Conservation (phyloP, 35 echinoderm and acorn worm species). For the Apostichopus californicus region DNA sequence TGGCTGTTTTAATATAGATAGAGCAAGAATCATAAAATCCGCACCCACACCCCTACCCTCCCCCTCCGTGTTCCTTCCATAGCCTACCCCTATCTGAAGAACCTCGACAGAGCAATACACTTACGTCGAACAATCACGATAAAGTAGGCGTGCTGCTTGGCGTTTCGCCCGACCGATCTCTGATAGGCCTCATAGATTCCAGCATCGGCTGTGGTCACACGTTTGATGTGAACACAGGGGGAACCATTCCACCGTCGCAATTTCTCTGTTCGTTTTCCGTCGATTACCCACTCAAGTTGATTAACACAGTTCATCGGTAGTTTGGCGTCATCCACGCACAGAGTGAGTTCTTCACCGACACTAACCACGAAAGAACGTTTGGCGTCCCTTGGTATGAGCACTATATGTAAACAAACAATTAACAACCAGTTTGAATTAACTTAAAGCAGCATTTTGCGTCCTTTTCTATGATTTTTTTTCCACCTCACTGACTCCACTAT, state of each 20-base stretch:
- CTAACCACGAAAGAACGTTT: constrained; percentile 7
- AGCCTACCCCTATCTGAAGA: too few species aligned
- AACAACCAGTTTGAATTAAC: not conserved
- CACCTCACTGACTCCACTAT: too few species aligned
- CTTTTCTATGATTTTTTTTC: too few species aligned
- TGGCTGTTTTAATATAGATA: too few species aligned
- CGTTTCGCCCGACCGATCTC: not conserved
- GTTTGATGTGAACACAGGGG: constrained; percentile 9
- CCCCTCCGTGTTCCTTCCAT: too few species aligned
- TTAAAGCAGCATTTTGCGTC: too few species aligned
- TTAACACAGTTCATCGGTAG: not conserved
- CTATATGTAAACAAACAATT: not conserved
- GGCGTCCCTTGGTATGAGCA: not conserved
- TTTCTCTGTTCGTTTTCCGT: constrained; percentile 12
- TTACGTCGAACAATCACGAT: not conserved
- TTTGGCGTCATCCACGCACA: not conserved
- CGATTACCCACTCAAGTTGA: constrained; percentile 3
- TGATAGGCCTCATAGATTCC: constrained; percentile 11
- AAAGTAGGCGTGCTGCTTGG: constrained; percentile 20
- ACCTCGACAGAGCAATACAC: not conserved
- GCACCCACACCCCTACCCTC: too few species aligned
- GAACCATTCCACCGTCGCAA: not conserved
- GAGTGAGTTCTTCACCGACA: constrained; percentile 9
- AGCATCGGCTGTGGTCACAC: not conserved
- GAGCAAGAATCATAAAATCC: too few species aligned